Base-by-base conservation (phyloP, 2,797 vertebrate species). In the Poeciliopsis infans region DNA sequence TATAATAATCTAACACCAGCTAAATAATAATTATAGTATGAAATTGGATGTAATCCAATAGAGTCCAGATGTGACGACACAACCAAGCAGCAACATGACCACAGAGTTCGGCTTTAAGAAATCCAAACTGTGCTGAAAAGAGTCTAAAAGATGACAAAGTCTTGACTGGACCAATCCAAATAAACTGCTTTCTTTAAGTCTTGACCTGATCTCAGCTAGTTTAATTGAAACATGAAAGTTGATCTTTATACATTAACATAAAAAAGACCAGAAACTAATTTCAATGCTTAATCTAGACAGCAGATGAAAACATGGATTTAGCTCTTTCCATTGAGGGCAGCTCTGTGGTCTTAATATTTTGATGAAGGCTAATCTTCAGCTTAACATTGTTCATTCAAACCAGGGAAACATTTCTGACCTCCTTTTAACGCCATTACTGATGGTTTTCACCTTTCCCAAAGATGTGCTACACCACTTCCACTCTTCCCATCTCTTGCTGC, bases 361-460 rank as follows among this genome's bases (percentile, higher is more conserved):
- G 71, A 82, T 80, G 72, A 46, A n/a, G 43, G n/a, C 73, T 83
- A 74, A 80, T 90, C 59, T 76, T 80, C 7, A 33, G 74, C 33
- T 86, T 83, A 79, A 77, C 72, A 78, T 83, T 81, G 79, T 81
- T 81, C 51, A 80, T 80, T 83, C 43, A 85, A 81, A 45, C 64
- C 1, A 5, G 47, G n/a, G 41, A 20, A 61, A 73, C 11, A 23
- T 20, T 53, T 66, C 11, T 11, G 33, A 66, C 33, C 61, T 66
- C 33, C 57, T 61, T 25, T 39, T 66, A 33, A 33, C 28, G 15
- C 2, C 2, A 31, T 61, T 61, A 18, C 59, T 61, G 31, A 33
- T 33, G 1, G 59, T 6, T 33, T 33, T 11, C 13, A 61, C 15
- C 59, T 23, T 33, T 43, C 43, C 36, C 36, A 39, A 20, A 68